phyloP scores from a whole-genome alignment of 1,140 invertebrate species.

The Rhynchophorus ferrugineus region DNA sequence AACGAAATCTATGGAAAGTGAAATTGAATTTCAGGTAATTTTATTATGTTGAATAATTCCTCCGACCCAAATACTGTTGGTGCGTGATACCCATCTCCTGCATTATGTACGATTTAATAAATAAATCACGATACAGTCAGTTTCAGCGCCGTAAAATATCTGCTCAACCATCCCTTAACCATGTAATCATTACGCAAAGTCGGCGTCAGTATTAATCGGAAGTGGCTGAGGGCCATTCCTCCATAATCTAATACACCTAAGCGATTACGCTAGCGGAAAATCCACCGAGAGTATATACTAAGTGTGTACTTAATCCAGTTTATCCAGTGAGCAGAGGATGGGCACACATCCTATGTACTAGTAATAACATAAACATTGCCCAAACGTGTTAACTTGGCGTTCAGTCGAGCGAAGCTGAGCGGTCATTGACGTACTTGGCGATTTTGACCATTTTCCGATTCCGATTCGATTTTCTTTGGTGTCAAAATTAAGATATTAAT shows the following conservation, averaged over 20 bases:
- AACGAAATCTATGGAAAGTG: no score
- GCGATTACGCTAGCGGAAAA: constrained; percentile 20
- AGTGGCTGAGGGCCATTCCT: constrained; percentile 20
- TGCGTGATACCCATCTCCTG: no score
- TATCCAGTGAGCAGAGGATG: constrained; percentile 16
- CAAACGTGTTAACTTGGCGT: not conserved
- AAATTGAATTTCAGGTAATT: no score
- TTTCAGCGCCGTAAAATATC: no score
- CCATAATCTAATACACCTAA: constrained; percentile 21
- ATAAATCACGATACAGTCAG: no score
- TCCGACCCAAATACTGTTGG: no score
- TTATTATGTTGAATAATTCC: no score
- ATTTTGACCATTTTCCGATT: not conserved
- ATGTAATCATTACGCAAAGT: constrained; percentile 19
- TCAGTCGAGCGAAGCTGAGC: not conserved
- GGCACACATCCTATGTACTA: constrained; percentile 14
- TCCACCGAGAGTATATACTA: constrained; percentile 18
- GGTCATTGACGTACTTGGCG: not conserved
- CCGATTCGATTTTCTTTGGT: no score
- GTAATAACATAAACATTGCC: constrained; percentile 17
- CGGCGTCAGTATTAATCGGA: constrained; percentile 18
- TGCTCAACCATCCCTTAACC: constrained; percentile 9
- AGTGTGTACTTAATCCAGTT: constrained; percentile 15
- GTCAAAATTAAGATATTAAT: no score
- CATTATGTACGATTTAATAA: no score